Conservation (phyloP, 53 echinoderm and acorn worm genomes). For the Arbacia lixula region DNA sequence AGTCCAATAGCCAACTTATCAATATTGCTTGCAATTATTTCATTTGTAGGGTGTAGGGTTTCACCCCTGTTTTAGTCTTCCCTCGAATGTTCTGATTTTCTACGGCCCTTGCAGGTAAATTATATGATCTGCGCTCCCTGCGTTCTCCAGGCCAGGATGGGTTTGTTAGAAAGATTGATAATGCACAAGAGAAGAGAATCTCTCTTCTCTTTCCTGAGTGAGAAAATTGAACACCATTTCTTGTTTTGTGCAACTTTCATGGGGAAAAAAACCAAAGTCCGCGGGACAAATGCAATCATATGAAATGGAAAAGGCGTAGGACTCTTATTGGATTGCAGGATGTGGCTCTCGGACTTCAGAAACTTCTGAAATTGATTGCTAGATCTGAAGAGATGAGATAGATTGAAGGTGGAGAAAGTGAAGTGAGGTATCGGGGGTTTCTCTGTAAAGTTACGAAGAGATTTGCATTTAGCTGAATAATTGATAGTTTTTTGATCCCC, state of each 20-base stretch:
- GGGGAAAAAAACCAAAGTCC: background rate
- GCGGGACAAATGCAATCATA: slow-evolving; percentile 40
- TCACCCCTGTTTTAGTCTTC: slow-evolving; percentile 37
- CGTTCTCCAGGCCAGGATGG: slow-evolving; percentile 19
- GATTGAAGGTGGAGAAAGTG: no score
- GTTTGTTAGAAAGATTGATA: slow-evolving; percentile 57
- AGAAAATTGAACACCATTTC: slow-evolving; percentile 41
- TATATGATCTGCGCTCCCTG: slow-evolving; percentile 49
- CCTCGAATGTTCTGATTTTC: slow-evolving; percentile 29
- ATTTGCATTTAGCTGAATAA: no score
- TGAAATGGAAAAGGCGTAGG: slow-evolving; percentile 36
- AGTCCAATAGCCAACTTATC: slow-evolving; percentile 60
- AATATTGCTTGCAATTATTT: slow-evolving; percentile 64
- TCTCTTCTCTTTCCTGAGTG: slow-evolving; percentile 22
- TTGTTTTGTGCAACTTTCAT: slow-evolving; percentile 23
- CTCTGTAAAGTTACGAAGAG: no score
- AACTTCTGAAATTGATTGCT: no score
- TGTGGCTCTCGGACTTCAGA: no score
- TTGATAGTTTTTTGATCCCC: no score
- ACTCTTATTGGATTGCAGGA: slow-evolving; percentile 22
- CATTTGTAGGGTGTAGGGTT: slow-evolving; percentile 55
- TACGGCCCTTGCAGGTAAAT: slow-evolving; percentile 33
- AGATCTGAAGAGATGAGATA: no score
- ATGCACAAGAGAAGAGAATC: background rate
- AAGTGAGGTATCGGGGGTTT: no score